Evolutionary conservation across 2,797 vertebrate genomes (phyloP), one percentile per base, ranked within the genome.

Genomic region (Rhinatrema bivittatum): DNA sequence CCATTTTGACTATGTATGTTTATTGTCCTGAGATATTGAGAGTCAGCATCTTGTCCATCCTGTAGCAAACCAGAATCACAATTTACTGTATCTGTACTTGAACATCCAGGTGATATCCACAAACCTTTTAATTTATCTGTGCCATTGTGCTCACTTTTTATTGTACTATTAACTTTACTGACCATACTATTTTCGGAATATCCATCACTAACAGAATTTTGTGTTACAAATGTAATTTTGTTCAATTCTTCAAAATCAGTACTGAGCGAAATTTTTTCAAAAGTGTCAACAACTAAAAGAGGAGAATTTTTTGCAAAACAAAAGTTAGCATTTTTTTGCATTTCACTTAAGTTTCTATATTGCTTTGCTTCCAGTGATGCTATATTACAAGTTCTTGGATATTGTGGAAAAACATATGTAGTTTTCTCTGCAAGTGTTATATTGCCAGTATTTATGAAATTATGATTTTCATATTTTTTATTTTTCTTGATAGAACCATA

Each of bases 261-360:
- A 49, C 48, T 59, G 45, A 87, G 65, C 10, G 59, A 68, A 53
- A 80, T 72, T 74, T 84, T 88, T 73, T 84, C 52, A 14, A 83
- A 78, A 7, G 42, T 80, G 56, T 88, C 84, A 68, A 85, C 80
- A 24, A 60, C 2, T 37, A 45, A 34, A 27, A 39, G 49, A 21
- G 2, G 3, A 11, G 9, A 16, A 20, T 42, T 56, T 56, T 64
- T 35, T 30, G 30, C 20, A 52, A 31, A 10, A 38, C 38, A 36
- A 29, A 3, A 9, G 18, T 28, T 13, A 10, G 1, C 52, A 44
- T 18, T 47, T 7, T 20, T 48, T 42, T 52, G 41, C 2, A 44
- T 6, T 5, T 39, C 16, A 37, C 49, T 24, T 17, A 21, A 25
- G n/a, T 25, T 34, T 26, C 15, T 2, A 45, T 2, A 5, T 12